Base-by-base conservation (phyloP, 1,140 invertebrate genomes). In the Aphelinus certus region DNA sequence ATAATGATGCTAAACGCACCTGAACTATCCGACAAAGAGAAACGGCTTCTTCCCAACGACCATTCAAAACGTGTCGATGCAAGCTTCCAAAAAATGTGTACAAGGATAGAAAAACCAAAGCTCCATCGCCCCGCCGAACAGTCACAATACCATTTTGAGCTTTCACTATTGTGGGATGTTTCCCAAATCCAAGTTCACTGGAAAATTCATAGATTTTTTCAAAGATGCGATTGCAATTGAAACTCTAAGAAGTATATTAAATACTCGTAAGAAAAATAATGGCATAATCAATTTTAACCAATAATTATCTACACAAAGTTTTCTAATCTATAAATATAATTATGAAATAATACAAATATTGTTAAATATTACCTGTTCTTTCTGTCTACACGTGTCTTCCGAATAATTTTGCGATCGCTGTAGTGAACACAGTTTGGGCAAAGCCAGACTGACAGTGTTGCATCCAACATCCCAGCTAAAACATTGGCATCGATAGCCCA, bases 401-500 rank as follows among this genome's bases (percentile, higher is more conserved):
- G 83, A 42, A 94, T 86, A 4, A 97, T 87, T 73, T 93, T 92
- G 61, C 91, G 89, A 88, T 98, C 96, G 46, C 93, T 87, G 47
- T 87, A 88, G 76, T 88, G 85, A 9, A 88, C 84, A 56, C 86
- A 88, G 75, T 83, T 88, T 0, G 96, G 96, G 83, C 94, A 96
- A 77, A 94, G 93, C 93, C 95, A 97, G n/a, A 97, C 91, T 43
- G 93, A 92, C 43, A 97, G 87, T 79, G 91, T 93, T 1, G 92
- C 90, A 79, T 97, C 95, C 77, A 95, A 91, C 73, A 97, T 91
- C 1, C 93, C 94, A 46, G 94, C 94, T 74, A 98, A 86, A 81
- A 97, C 95, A 84, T 96, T 96, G 2, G 93, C 91, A 72, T 92
- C 91, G 68, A 92, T 92, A 80, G 96, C 95, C 95, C 96, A 97